Conservation (phyloP, 2,888 invertebrate species). For the Drosophila tripunctata region DNA sequence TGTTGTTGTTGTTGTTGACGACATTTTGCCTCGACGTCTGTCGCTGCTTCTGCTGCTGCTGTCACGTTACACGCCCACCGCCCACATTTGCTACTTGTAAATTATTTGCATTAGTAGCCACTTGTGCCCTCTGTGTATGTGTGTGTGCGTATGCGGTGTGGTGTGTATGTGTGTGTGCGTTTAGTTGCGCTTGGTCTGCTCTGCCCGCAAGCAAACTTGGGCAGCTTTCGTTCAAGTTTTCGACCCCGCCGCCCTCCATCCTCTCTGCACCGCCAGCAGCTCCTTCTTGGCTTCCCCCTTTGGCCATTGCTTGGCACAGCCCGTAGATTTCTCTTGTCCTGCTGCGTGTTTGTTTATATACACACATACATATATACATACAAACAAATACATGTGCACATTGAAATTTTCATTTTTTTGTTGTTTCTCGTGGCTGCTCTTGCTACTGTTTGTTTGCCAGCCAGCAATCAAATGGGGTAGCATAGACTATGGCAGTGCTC, state of each 20-base stretch:
- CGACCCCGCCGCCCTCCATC: neutral
- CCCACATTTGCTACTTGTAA: constrained; percentile 80
- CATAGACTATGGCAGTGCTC: neutral
- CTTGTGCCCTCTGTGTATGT: constrained; percentile 67
- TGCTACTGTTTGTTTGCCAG: constrained; percentile 24
- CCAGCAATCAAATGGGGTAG: neutral
- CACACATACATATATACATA: constrained; percentile 9
- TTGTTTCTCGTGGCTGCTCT: constrained; percentile 40
- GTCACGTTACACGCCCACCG: constrained; percentile 57
- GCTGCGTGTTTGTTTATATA: constrained; percentile 71
- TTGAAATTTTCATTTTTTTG: constrained; percentile 71
- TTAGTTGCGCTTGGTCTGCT: constrained; percentile 59
- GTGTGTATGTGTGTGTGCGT: constrained; percentile 42
- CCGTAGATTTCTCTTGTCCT: constrained; percentile 53
- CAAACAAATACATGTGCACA: constrained; percentile 50
- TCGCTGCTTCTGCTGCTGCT: constrained; percentile 57
- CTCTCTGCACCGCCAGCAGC: neutral
- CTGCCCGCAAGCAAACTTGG: constrained; percentile 49
- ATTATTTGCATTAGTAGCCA: constrained; percentile 83
- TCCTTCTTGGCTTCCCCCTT: neutral
- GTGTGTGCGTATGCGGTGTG: constrained; percentile 18
- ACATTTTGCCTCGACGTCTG: constrained; percentile 69
- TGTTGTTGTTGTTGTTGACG: constrained; percentile 61
- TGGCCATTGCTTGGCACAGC: constrained; percentile 37
- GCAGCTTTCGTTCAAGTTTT: constrained; percentile 37